Base-by-base conservation (phyloP, 2,888 invertebrate species). In the Tachina fera region DNA sequence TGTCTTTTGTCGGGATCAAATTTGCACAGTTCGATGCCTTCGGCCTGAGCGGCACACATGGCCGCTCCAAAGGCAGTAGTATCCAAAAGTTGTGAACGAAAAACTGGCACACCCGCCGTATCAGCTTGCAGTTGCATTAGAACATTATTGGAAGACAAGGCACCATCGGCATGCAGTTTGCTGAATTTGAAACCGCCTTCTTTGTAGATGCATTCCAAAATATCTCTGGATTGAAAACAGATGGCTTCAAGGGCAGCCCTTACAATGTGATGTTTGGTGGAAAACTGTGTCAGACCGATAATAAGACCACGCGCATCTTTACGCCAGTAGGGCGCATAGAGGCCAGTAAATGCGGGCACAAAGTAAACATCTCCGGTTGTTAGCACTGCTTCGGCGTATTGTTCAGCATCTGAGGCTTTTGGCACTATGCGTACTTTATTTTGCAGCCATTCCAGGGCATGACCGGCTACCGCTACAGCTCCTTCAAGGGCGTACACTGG, bases 261-360 rank as follows among this genome's bases (percentile, higher is more conserved):
- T 47, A 98, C 96, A 87, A 99, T 97, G 93, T 99, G 99, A 88
- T 97, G 96, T 92, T 97, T 97, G 0, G 96, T 97, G 0, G 98
- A 98, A 91, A 97, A 98, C 85, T 98, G 97, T 1, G 98, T 98
- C 85, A 99, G 93, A 0, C 99, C 99, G 91, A 98, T 98, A 87
- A 99, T 97, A 14, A 97, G 96, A 79, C 97, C 97, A 91, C 72
- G 94, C 0, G 99, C 99, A 92, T 98, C 98, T 90, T 97, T 96
- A 90, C 98, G 95, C 99, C 99, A 99, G 91, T 99, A 98, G 0
- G 99, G 99, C 75, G 99, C 99, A 93, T 98, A 99, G 0, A 99
- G 93, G 0, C 99, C 99, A 63, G 97, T 97, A 92, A 99, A 99
- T 0, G 99, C 99, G 0, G 99, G 99, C 41, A 99, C 99, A 92